Conservation (phyloP, 2,113 vertebrate species). For the Uropsilus gracilis region DNA sequence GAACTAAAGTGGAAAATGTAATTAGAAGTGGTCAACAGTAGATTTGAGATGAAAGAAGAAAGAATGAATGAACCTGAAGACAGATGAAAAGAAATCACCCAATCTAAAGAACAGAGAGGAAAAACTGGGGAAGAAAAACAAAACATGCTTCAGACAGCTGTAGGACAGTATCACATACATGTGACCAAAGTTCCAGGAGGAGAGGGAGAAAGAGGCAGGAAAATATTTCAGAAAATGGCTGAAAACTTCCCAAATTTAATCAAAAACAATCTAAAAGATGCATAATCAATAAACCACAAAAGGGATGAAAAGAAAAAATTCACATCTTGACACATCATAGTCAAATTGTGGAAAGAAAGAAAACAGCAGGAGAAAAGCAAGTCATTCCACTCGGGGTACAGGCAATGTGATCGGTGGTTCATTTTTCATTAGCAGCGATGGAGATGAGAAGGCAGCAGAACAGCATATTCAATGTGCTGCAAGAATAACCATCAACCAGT, state of each 20-base stretch:
- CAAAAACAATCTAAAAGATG: not conserved
- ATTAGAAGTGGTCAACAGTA: not conserved
- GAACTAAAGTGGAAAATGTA: not conserved
- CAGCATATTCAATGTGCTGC: not conserved
- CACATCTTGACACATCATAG: not conserved
- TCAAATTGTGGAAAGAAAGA: not conserved
- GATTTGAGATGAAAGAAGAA: not conserved
- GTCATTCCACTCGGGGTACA: accelerated
- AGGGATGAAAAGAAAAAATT: not conserved
- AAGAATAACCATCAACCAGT: not conserved
- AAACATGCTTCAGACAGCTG: not conserved
- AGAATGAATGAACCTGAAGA: not conserved
- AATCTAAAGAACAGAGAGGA: not conserved
- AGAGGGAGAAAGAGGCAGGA: not conserved
- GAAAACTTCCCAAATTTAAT: not conserved
- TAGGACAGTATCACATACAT: not conserved
- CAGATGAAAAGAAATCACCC: not conserved
- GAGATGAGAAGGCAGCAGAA: too few relatives aligned
- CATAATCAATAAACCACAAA: not conserved
- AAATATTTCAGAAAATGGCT: not conserved
- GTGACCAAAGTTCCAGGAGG: not conserved
- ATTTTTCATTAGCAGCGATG: too few relatives aligned
- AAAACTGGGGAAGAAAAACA: not conserved
- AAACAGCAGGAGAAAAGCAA: not conserved
- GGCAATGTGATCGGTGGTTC: accelerated